Base-by-base conservation (phyloP, 1,140 invertebrate genomes). In the Drosophila sp. region DNA sequence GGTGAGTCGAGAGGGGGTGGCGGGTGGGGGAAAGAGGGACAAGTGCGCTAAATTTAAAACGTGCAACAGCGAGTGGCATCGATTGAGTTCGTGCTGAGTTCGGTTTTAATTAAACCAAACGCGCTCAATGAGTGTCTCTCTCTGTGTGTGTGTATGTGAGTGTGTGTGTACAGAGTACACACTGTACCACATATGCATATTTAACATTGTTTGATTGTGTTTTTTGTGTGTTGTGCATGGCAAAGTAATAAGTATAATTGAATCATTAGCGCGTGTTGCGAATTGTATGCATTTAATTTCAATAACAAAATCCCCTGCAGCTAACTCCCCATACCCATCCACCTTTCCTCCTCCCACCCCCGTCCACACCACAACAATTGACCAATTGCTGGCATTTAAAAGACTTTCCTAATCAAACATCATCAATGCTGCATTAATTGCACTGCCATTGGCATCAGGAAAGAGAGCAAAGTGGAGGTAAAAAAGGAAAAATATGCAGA, bases 231-330 rank as follows among this genome's bases (percentile, higher is more conserved):
- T 13, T 56, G 57, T 62, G 56, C 7, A 38, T 43, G 58, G 51
- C 34, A 53, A 61, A 66, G 58, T 80, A 83, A 89, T 89, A 83
- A 77, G 69, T 59, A 89, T 89, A 89, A 89, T 89, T 89, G 84
- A 89, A 89, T 89, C 83, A 89, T 89, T 89, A 89, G 83, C 83
- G 69, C 67, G 70, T 89, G 76, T 66, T 59, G 62, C 65, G 65
- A 64, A 58, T 72, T 83, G 76, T 77, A 71, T 87, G 76, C 83
- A 89, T 77, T 87, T 87, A 77, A 89, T 89, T 89, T 80, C 54
- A 74, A 76, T 66, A 41, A 38, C 66, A 76, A 73, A 87, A 79
- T 40, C 25, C 48, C 50, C 56, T 57, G 43, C 53, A 75, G 66
- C 21, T 21, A n/a, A n/a, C 65, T n/a, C 5, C 6, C 16, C 9